A percentile compares a stretch with the other conserved stretches of the same genome.
These are phyloP conservation scores for Rhinoderma darwinii DNA, from an alignment of 2,113 vertebrate genomes.

Conservation along the genomic window DNA sequence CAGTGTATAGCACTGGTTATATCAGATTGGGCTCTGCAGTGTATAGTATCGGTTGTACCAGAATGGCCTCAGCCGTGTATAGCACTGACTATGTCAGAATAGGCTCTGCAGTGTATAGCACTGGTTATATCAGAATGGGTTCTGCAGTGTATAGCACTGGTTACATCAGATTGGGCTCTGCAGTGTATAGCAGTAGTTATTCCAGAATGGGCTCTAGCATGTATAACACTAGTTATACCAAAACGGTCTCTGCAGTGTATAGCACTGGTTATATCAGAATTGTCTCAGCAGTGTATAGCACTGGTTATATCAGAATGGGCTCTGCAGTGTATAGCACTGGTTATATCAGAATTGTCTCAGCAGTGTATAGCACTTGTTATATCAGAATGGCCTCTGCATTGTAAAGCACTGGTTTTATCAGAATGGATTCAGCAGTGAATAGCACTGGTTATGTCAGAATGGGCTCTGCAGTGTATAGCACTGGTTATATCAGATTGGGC, in stretches of 20 bases:
- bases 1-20: neutral
- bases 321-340: neutral
- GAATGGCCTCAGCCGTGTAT: neutral
- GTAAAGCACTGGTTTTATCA: neutral
- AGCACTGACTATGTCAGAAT: neutral
- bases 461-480: neutral
- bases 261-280: neutral
- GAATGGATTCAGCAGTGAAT: neutral
- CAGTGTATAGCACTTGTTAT: neutral
- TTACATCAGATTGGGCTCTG: neutral
- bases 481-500: neutral
- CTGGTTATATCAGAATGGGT: neutral
- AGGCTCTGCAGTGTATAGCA: neutral
- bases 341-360: neutral
- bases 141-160: neutral
- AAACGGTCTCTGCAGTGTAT: neutral
- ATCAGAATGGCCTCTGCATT: neutral
- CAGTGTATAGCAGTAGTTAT: neutral
- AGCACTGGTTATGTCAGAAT: neutral
- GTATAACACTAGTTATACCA: neutral
- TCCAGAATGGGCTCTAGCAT: neutral
- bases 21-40: neutral
- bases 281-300: neutral
- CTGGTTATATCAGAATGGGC: neutral
- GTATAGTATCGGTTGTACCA: neutral